Percentiles rank a stretch among this genome's conserved stretches.
Evolutionary conservation across 1,140 invertebrate genomes (phyloP).

Genomic region (Drosophila athabasca): DNA sequence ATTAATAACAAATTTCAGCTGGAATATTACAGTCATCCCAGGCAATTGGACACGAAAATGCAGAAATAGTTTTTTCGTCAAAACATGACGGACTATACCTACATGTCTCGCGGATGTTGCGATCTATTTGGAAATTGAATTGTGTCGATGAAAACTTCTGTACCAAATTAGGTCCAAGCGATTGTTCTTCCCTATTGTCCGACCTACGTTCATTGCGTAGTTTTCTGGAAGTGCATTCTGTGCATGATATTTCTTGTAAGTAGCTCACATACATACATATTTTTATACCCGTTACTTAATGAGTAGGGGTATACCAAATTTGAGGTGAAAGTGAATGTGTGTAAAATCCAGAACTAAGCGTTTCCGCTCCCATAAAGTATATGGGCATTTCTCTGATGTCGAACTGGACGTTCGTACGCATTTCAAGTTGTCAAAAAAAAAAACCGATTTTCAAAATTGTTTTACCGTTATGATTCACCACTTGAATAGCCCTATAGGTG

Average conservation of each 20-base stretch:
- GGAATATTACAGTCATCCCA: conserved; percentile 65
- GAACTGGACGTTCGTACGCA: too few species aligned
- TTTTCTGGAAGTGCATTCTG: conserved; percentile 84
- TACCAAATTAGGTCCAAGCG: conserved; percentile 84
- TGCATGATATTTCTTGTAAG: conserved; percentile 75
- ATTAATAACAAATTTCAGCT: conserved; percentile 29
- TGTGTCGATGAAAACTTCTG: conserved; percentile 85
- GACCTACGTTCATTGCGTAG: conserved; percentile 84
- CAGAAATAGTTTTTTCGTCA: conserved; percentile 83
- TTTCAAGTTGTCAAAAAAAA: too few species aligned
- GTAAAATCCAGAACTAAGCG: too few species aligned
- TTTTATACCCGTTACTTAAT: too few species aligned
- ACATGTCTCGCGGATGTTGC: conserved; percentile 93
- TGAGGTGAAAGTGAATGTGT: too few species aligned
- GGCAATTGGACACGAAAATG: conserved; percentile 45
- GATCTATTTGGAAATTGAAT: conserved; percentile 91
- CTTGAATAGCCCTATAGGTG: too few species aligned
- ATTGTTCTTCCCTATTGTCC: conserved; percentile 84
- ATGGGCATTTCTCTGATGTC: too few species aligned
- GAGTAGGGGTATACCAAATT: too few species aligned
- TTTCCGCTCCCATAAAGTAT: too few species aligned
- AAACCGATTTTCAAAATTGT: too few species aligned
- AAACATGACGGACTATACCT: conserved; percentile 97
- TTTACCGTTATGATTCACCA: too few species aligned
- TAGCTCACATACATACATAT: not conserved